A percentile compares a stretch with the other conserved stretches of the same genome.
These are phyloP conservation scores for Enteromius paludinosus DNA, from an alignment of 2,797 vertebrate species.

Conservation along the genomic window DNA sequence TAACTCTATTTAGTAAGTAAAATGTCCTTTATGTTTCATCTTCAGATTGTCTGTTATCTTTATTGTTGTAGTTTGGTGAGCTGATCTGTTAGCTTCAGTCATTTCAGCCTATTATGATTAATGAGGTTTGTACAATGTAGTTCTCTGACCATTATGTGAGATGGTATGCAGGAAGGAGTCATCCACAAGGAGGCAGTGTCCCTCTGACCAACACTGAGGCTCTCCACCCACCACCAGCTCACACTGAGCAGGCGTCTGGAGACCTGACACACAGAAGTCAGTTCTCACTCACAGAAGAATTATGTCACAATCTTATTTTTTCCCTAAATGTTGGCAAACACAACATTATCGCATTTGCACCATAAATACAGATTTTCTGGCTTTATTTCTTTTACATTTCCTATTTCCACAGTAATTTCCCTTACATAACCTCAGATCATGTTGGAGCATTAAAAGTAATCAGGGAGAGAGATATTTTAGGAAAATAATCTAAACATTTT, in stretches of 20 bases:
- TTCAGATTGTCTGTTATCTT: neutral
- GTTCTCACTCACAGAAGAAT: neutral
- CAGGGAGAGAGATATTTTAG: neutral
- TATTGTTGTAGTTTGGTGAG: neutral
- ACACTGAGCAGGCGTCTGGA: conserved; percentile 85
- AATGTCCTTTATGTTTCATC: neutral
- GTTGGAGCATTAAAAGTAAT: neutral
- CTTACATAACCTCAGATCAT: neutral
- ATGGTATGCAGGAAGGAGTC: conserved; percentile 89
- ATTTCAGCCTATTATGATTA: conserved; percentile 4
- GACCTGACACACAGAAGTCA: conserved; percentile 69
- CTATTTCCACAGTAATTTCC: neutral
- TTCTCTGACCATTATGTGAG: conserved; percentile 83
- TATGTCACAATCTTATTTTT: neutral
- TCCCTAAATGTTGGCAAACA: neutral
- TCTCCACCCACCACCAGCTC: conserved; percentile 90
- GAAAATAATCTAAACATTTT: too few relatives aligned
- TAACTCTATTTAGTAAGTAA: neutral
- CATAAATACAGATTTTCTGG: neutral
- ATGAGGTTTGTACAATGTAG: neutral
- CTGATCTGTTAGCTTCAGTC: neutral
- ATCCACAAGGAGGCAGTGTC: conserved; percentile 89
- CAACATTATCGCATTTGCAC: neutral
- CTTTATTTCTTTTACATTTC: neutral
- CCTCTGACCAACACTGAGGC: conserved; percentile 91